Conservation (phyloP, 2,797 vertebrate genomes). For the Zalophus californianus region DNA sequence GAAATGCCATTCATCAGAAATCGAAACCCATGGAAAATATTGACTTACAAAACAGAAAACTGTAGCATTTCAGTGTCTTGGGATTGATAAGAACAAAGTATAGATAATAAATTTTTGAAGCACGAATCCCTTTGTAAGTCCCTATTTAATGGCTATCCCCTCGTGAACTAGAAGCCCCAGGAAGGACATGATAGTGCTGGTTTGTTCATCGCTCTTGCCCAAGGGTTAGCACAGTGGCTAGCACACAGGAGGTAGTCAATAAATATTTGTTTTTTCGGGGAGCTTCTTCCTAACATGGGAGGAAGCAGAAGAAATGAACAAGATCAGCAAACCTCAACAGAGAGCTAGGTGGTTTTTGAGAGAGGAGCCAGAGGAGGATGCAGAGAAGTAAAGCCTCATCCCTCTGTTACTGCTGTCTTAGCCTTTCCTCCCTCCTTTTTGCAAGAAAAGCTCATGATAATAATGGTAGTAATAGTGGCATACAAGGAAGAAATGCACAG, state of each 20-base stretch:
- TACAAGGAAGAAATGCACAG: background rate
- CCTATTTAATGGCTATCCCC: background rate
- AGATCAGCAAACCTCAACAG: background rate
- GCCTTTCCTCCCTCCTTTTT: background rate
- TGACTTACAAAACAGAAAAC: constrained; percentile 49
- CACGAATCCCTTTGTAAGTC: background rate
- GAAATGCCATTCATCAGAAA: constrained; percentile 76
- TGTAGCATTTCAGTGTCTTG: constrained; percentile 28
- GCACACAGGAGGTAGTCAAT: background rate
- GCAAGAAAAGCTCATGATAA: background rate
- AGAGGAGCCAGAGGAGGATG: background rate
- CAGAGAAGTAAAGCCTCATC: background rate
- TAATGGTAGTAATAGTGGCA: background rate
- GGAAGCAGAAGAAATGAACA: background rate
- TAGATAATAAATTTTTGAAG: constrained; percentile 23
- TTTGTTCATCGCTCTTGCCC: background rate
- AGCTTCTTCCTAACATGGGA: background rate
- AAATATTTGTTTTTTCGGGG: background rate
- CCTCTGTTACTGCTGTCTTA: background rate
- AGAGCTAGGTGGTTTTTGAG: background rate
- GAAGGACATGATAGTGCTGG: background rate
- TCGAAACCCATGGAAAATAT: constrained; percentile 57
- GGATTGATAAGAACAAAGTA: constrained; percentile 47
- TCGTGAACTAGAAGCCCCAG: background rate
- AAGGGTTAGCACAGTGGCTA: background rate